phyloP scores from a whole-genome alignment of 2,888 invertebrate genomes.

The Atethmia centrago region DNA sequence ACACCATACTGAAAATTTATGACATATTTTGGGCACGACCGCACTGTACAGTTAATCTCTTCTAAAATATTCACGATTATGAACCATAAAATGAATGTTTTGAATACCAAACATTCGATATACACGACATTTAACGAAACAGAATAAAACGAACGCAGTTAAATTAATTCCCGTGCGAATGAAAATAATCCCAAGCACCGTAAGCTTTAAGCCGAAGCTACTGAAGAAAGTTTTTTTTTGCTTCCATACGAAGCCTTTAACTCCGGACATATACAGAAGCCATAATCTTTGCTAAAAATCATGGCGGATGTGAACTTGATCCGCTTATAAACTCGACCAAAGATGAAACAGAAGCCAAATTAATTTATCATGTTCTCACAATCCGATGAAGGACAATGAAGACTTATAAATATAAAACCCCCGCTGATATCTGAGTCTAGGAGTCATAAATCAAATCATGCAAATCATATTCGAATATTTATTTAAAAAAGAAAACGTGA shows the following conservation, averaged over 20 bases:
- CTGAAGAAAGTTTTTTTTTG: constrained; percentile 17
- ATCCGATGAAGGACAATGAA: constrained; percentile 5
- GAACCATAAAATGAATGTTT: constrained; percentile 44
- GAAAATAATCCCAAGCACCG: constrained; percentile 17
- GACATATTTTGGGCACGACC: constrained; percentile 43
- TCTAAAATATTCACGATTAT: constrained; percentile 51
- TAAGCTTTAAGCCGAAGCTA: constrained; percentile 8
- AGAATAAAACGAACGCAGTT: constrained; percentile 31
- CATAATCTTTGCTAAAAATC: constrained; percentile 42
- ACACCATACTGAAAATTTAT: constrained; percentile 49
- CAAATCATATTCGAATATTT: constrained; percentile 45
- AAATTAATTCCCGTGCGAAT: constrained; percentile 53
- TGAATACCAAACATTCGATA: constrained; percentile 34
- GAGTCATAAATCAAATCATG: constrained; percentile 43
- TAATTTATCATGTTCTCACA: constrained; percentile 23
- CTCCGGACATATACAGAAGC: constrained; percentile 58
- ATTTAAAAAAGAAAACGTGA: constrained; percentile 46
- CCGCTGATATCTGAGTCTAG: constrained; percentile 4
- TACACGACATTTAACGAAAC: constrained; percentile 43
- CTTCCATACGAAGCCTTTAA: constrained; percentile 31
- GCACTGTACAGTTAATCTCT: constrained; percentile 55
- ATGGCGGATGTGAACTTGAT: constrained; percentile 54
- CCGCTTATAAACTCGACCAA: constrained; percentile 15
- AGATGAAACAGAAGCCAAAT: constrained; percentile 46
- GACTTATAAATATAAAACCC: constrained; percentile 30